Evolutionary conservation across 1,140 invertebrate species (phyloP), one percentile per base, ranked within the genome.

Genomic region (Drosophila subpulchrella): DNA sequence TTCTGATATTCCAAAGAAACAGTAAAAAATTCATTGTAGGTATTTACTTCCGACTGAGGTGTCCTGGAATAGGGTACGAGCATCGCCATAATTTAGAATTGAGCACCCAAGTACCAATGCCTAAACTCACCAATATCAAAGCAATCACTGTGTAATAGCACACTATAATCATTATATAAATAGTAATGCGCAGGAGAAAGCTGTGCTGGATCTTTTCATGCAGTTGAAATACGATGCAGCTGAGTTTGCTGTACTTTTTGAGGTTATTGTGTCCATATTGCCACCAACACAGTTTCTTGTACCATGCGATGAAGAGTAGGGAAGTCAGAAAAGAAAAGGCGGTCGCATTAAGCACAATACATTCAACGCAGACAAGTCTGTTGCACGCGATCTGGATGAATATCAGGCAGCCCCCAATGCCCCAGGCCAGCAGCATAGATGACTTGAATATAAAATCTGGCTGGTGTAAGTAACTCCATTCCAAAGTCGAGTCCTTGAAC

Each of bases 111-210:
- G 3, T 2, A 27, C 5, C 5, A 4, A 27, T 27, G 27, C 4
- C 27, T 27, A 27, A 27, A 47, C 88, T 93, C 90, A 95, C 94
- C 79, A 94, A 76, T 81, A 96, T 95, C 4, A 95, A 92, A 56
- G 95, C 93, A 6, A 96, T 94, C 44, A 95, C 94, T 2, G 93
- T 70, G 38, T 94, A 94, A 30, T 96, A 92, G 48, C 94, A 92
- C 2, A 93, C 54, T 58, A 95, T 5, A 94, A 30, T 47, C 51
- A 6, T 27, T 13, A 79, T 13, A 30, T 84, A 83, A 24, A 66
- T 50, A 4, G 1, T 0, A 0, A 83, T 38, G 2, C 80, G 81
- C 17, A 54, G 10, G 3, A 38, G 2, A 0, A 86, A 34, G 20
- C 59, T 81, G 3, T 7, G 7, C 17, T 78, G 75, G 6, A 86